Base-by-base conservation (phyloP, 2,888 invertebrate genomes). In the Megalurothrips usitatus region DNA sequence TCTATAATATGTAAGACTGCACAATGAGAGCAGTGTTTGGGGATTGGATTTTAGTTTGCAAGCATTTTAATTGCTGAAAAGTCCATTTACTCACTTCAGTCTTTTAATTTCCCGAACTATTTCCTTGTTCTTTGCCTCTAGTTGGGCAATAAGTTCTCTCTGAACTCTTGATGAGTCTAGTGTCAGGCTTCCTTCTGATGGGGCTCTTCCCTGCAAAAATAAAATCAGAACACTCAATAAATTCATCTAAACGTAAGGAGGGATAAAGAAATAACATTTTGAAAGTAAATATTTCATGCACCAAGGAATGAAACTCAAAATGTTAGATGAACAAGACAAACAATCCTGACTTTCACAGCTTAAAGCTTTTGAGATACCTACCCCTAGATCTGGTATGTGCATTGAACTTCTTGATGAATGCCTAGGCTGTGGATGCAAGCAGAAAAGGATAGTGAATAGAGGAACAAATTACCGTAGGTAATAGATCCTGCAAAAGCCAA, bases 81-180 rank as follows among this genome's bases (percentile, higher is more conserved):
- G 34, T 43, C 3, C 6, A 6, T 80, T 17, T 14, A 79, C 78
- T 84, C 89, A 93, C 93, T 95, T 92, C 86, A 96, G 90, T 86
- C 95, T 92, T 83, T 94, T 94, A 86, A 98, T 98, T 89, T 97
- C 97, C 83, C 95, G 91, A 95, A 97, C 96, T 83, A 98, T 97
- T 89, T 98, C 97, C 85, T 96, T 91, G 88, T 98, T 98, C 89
- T 98, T 97, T 80, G 95, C 92, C 86, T 98, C 98, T 80, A 98
- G 89, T 86, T 98, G 96, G 78, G 94, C 92, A 85, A 98, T 97
- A 14, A 98, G 90, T 86, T 98, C 97, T 12, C 97, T 90, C 85
- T 97, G 96, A 28, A 95, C 95, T 84, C 96, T 90, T 82, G 96
- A 96, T 80, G 96, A 94, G 86, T 97, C 97, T 86, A 96, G 91